Conservation (phyloP, 1,140 invertebrate genomes). For the Harlomillsia oculata region DNA sequence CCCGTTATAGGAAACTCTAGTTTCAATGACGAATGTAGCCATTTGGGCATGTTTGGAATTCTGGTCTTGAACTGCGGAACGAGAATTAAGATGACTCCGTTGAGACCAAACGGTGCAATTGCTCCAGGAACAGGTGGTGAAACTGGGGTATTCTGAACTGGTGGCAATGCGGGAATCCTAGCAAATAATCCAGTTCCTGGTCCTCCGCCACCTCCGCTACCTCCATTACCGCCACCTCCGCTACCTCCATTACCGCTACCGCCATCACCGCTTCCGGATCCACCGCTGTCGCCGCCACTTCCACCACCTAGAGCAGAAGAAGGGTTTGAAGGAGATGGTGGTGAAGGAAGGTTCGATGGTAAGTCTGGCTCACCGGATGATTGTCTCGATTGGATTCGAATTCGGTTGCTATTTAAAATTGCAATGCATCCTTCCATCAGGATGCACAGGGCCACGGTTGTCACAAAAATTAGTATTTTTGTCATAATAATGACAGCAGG, state of each 20-base stretch:
- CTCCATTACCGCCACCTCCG: constrained; percentile 5
- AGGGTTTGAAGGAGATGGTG: neutral
- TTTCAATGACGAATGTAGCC: constrained; percentile 13
- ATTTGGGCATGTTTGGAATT: constrained; percentile 9
- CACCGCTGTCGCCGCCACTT: neutral
- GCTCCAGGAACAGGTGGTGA: neutral
- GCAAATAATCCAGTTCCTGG: neutral
- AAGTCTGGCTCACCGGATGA: no score
- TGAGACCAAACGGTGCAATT: constrained; percentile 22
- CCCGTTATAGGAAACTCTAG: constrained; percentile 30
- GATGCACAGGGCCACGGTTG: no score
- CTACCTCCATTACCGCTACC: neutral
- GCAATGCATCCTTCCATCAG: no score
- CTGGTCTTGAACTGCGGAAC: constrained; percentile 29
- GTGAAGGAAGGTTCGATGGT: neutral
- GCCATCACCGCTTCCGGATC: neutral
- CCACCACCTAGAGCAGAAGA: neutral
- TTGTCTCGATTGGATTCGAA: no score
- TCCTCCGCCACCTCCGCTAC: neutral
- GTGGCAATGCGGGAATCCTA: neutral
- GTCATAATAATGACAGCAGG: no score
- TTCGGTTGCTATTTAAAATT: no score
- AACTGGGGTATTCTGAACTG: neutral
- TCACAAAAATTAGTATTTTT: no score
- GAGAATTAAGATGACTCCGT: constrained; percentile 25